phyloP scores from a whole-genome alignment of 2,888 invertebrate genomes.

The Phyllotreta striolata region DNA sequence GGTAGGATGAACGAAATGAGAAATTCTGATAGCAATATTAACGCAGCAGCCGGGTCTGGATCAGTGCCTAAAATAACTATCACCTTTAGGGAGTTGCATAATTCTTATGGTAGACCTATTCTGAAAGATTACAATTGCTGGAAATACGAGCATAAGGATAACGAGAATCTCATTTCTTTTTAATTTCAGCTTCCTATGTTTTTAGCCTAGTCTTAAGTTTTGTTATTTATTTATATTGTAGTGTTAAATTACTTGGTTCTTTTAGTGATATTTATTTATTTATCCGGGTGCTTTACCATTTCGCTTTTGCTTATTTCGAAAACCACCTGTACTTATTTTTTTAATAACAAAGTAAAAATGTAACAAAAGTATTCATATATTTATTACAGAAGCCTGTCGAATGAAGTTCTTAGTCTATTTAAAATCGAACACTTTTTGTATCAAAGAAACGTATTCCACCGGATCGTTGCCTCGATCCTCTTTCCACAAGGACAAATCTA shows the following conservation, averaged over 20 bases:
- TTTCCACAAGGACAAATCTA: constrained; percentile 70
- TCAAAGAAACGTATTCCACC: not conserved
- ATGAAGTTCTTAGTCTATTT: not conserved
- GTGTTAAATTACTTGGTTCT: too few species aligned
- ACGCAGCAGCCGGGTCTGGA: constrained; percentile 21
- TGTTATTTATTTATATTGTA: too few species aligned
- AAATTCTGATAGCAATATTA: constrained; percentile 29
- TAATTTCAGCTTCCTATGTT: constrained; percentile 46
- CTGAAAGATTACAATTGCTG: constrained; percentile 73
- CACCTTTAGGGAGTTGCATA: constrained; percentile 76
- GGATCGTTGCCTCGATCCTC: constrained; percentile 49
- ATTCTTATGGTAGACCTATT: constrained; percentile 72
- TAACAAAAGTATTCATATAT: too few species aligned
- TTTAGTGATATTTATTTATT: too few species aligned
- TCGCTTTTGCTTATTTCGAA: too few species aligned
- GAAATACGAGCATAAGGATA: constrained; percentile 66
- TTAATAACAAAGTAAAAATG: too few species aligned
- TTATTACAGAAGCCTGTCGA: too few species aligned
- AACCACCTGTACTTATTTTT: too few species aligned
- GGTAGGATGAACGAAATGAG: constrained; percentile 47
- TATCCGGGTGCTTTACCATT: too few species aligned
- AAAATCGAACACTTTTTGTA: not conserved
- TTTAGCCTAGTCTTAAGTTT: not conserved
- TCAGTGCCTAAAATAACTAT: constrained; percentile 57
- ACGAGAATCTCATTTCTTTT: constrained; percentile 62